A percentile compares a stretch with the other conserved stretches of the same genome.
phyloP scores from a whole-genome alignment of 2,888 invertebrate species.

The Lithophane semibrunnea region DNA sequence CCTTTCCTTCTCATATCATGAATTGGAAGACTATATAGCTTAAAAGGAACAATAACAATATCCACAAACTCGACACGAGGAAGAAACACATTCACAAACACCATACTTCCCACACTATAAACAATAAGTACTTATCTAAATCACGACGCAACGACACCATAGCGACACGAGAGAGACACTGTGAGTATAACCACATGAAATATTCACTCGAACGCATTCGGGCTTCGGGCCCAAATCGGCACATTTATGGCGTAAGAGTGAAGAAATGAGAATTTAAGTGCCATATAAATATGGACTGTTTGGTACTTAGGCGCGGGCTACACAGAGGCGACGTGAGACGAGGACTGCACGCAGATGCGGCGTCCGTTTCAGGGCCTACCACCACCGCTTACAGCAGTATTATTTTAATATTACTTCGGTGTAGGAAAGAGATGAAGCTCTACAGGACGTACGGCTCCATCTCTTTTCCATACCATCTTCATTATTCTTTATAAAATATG shows the following conservation, averaged over 20 bases:
- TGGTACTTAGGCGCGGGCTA: background rate
- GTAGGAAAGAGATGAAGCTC: no score
- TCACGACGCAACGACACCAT: conserved; percentile 51
- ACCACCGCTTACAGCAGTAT: no score
- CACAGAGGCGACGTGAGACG: background rate
- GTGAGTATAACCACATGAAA: conserved; percentile 56
- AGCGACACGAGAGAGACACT: conserved; percentile 37
- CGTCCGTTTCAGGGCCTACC: background rate
- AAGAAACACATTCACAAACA: background rate
- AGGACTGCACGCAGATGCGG: background rate
- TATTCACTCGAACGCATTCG: conserved; percentile 59
- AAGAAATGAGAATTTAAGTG: conserved; percentile 77
- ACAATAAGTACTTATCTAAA: conserved; percentile 63
- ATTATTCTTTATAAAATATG: no score
- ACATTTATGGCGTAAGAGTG: conserved; percentile 69
- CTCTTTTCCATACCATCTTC: no score
- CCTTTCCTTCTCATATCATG: background rate
- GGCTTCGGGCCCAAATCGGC: conserved; percentile 61
- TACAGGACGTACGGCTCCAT: no score
- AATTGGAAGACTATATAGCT: background rate
- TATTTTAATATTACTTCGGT: no score
- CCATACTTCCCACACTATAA: conserved; percentile 32
- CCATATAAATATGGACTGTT: conserved; percentile 68
- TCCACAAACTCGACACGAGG: background rate
- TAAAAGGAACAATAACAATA: background rate